Base-by-base conservation (phyloP, 30 jellyfish, hydroid and myxozoan genomes). In the Hydra vulgaris region DNA sequence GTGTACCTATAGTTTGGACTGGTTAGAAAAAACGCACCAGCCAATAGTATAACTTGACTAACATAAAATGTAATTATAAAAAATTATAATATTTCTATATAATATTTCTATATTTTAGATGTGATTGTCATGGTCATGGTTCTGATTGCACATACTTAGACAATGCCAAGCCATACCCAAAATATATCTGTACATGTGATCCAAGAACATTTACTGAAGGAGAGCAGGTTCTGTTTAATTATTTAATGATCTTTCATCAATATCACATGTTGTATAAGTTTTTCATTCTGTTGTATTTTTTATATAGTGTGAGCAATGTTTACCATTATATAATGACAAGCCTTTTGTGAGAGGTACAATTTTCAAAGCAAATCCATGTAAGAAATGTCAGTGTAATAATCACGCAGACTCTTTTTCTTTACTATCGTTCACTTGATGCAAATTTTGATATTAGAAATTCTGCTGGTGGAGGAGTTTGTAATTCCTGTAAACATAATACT, bases 81-180 rank as follows among this genome's bases (percentile, higher is more conserved):
- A n/a, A n/a, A n/a, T n/a, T n/a, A n/a, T n/a, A n/a, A n/a, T n/a
- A n/a, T n/a, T n/a, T n/a, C n/a, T n/a, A n/a, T n/a, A n/a, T n/a
- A n/a, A n/a, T n/a, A n/a, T n/a, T n/a, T n/a, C n/a, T n/a, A n/a
- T n/a, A n/a, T n/a, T n/a, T n/a, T n/a, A n/a, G n/a, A n/a, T n/a
- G n/a, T n/a, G n/a, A n/a, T n/a, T 93, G 99, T 71, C 87, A 85
- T 77, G 99, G 99, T 17, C 99, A 93, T 93, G 88, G 93, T 27
- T 27, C 78, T n/a, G 69, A 82, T 19, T 93, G 99, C 79, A 79
- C 83, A 22, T 83, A 71, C 52, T 83, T 77, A 77, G 86, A 53
- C 7, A 77, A 88, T 15, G 82, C 90, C 70, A 77, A 76, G 68
- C 95, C 96, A 27, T n/a, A n/a, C n/a, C 97, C 99, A 7, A 88